Evolutionary conservation across 2,888 invertebrate genomes (phyloP).

Genomic region (Caenorhabditis sp.): DNA sequence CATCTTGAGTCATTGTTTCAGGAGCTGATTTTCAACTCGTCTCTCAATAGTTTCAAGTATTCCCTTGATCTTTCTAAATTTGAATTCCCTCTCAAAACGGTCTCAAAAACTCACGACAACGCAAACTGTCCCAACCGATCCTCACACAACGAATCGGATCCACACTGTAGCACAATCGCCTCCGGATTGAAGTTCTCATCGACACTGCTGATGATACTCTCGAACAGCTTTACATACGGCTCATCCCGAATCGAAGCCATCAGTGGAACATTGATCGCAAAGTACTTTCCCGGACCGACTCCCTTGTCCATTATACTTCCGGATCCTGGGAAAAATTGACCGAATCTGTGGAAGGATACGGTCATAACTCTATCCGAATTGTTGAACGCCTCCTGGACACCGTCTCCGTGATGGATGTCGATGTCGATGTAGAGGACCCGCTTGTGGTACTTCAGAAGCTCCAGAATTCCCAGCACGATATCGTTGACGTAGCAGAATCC

Average conservation of each 20-base stretch:
- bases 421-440: slow-evolving; percentile 96
- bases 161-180: slow-evolving; percentile 95
- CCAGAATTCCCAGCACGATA: slow-evolving; percentile 97
- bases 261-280: slow-evolving; percentile 97
- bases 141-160: slow-evolving; percentile 96
- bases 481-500: slow-evolving; percentile 99
- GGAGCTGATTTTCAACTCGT: no score
- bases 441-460: slow-evolving; percentile 88
- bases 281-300: slow-evolving; percentile 92
- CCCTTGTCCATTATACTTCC: slow-evolving; percentile 99
- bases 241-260: slow-evolving; percentile 97
- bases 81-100: no score
- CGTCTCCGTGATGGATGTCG: slow-evolving; percentile 93
- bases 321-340: slow-evolving; percentile 98
- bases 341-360: slow-evolving; percentile 95
- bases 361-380: slow-evolving; percentile 90
- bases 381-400: slow-evolving; percentile 83
- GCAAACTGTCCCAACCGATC: slow-evolving; percentile 97
- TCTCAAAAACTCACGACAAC: slow-evolving; percentile 85
- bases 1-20: no score
- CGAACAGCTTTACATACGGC: slow-evolving; percentile 91
- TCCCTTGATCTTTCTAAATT: no score
- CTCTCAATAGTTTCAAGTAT: no score
- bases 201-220: slow-evolving; percentile 87
- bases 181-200: slow-evolving; percentile 97